Evolutionary conservation across 2,888 invertebrate genomes (phyloP), one percentile per base, ranked within the genome.

Genomic region (Cyclophora punctaria): DNA sequence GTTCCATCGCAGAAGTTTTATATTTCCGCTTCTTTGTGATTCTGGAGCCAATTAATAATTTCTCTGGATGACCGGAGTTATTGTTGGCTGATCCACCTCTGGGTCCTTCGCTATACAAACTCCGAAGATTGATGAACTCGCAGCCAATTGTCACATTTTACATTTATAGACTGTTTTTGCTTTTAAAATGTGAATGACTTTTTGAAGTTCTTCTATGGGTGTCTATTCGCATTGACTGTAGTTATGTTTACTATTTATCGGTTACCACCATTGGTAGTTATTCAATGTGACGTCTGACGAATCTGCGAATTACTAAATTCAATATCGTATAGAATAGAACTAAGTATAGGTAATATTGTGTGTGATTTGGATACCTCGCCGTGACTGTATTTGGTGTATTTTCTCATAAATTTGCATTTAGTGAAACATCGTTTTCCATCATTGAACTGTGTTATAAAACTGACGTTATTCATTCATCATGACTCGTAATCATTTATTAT

Each of bases 1-100:
- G 83, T 78, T 77, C 74, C 79, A 69, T 73, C 66, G 76, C 74
- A 80, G 77, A 80, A 86, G 84, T 87, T 87, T 87, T 88, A 87
- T 88, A 87, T 88, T 85, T 88, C 88, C 88, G 88, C 80, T 87
- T 85, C 87, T 86, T 88, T 88, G 87, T 88, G 67, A 70, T 69
- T 73, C 75, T 71, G 73, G 69, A 73, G 73, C 79, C 86, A 86
- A 87, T 88, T 88, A 87, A 85, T 87, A 87, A 88, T 85, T 82
- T 87, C 79, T 77, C 80, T 85, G 78, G 83, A 83, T 86, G 87
- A 85, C 87, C 86, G 80, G 68, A 81, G 80, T 80, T 74, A 84
- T 86, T 86, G 85, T 86, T 33, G 20, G 44, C 6, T 77, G 70
- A 71, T 57, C 71, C 68, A 68, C 75, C 75, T 71, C 70, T 64